Percentiles rank a stretch among this genome's conserved stretches.
Evolutionary conservation across 2,888 invertebrate genomes (phyloP).

Genomic region (Aleiodes alternator): DNA sequence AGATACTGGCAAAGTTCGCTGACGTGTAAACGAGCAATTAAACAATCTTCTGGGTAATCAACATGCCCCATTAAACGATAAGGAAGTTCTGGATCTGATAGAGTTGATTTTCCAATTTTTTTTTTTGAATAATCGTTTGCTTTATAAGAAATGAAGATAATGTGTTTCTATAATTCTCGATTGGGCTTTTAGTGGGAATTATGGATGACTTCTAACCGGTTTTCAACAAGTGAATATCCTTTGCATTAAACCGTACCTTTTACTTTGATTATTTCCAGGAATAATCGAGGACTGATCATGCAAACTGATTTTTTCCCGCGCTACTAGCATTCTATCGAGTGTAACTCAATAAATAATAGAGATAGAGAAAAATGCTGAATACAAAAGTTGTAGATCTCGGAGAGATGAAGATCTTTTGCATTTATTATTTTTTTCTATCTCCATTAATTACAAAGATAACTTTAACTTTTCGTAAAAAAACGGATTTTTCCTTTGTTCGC

Average conservation of each 20-base stretch:
- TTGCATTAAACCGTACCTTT: too few relatives aligned
- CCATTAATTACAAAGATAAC: background rate
- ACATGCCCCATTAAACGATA: slow-evolving; percentile 33
- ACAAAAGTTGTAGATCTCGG: background rate
- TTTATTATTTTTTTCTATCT: background rate
- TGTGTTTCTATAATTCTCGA: background rate
- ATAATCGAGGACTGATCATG: too few relatives aligned
- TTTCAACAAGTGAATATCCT: too few relatives aligned
- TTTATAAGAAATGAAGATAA: background rate
- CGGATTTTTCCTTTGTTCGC: too few relatives aligned
- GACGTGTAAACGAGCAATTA: slow-evolving; percentile 36
- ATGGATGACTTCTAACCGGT: too few relatives aligned
- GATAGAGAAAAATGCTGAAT: too few relatives aligned
- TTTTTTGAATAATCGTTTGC: slow-evolving; percentile 7
- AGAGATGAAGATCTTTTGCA: background rate
- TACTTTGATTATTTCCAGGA: too few relatives aligned
- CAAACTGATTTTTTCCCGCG: too few relatives aligned
- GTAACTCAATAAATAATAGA: too few relatives aligned
- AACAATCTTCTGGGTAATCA: slow-evolving; percentile 31
- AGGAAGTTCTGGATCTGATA: slow-evolving; percentile 23
- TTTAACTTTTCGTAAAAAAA: too few relatives aligned
- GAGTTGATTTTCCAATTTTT: background rate
- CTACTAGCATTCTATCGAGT: too few relatives aligned
- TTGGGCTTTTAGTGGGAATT: too few relatives aligned
- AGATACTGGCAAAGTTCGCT: slow-evolving; percentile 11